Evolutionary conservation across 2,888 invertebrate genomes (phyloP), one percentile per base, ranked within the genome.

Genomic region (Caenorhabditis wallacei): DNA sequence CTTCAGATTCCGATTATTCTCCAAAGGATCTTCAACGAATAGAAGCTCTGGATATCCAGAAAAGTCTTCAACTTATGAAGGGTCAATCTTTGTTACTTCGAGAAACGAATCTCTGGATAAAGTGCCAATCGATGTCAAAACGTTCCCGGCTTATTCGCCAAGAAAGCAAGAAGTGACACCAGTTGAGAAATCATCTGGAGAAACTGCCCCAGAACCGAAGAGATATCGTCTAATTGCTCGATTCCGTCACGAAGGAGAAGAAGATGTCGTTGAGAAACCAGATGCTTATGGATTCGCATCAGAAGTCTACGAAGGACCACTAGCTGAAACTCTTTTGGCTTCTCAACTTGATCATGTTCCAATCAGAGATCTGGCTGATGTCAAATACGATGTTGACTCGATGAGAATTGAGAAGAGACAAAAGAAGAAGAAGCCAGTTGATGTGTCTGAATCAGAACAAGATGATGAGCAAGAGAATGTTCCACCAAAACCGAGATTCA

Each of bases 381-480:
- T 80, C 16, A 85, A 84, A 16, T 85, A 85, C 68, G 64, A 80
- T 26, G 87, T 84, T 43, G 71, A 80, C 30, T 80, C 80, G 2
- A 3, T 26, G 11, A 56, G 13, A 35, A 5, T 74, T 64, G 74
- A 70, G 22, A 51, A 70, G 63, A 37, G 64, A 66, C 30, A 56
- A 48, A 72, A 18, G 16, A 56, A 56, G 10, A 40, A 35, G 54
- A 57, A 46, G 30, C 11, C 51, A 46, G 46, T 64, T 35, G 59
- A 80, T n/a, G 80, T 53, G 16, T 53, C 66, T 3, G 66, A 66
- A 13, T 26, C 53, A 0, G 64, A 68, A 13, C 35, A 53, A 40
- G 54, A 68, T 0, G 70, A 75, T n/a, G 66, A 57, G 30, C 35
- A 51, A 2, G 69, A 76, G 20, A 69, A 76, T 5, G 40, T 66